Conservation (phyloP, 2,797 vertebrate species). For the Eulemur rubriventer region DNA sequence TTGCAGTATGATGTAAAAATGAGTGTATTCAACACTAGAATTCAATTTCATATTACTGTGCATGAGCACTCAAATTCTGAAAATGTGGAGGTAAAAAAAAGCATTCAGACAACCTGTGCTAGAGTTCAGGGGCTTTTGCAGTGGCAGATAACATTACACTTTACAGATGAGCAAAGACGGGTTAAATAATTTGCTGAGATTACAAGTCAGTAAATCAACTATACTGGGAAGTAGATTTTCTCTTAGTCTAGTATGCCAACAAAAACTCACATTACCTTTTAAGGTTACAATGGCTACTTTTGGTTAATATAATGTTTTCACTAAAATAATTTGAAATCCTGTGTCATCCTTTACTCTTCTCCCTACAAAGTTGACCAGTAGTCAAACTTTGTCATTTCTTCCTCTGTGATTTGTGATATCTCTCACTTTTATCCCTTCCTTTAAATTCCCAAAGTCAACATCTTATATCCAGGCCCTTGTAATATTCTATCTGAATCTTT, state of each 20-base stretch:
- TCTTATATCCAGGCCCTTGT: background rate
- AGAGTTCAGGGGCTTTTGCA: background rate
- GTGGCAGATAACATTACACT: slow-evolving; percentile 16
- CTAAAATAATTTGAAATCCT: slow-evolving; percentile 40
- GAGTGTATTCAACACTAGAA: background rate
- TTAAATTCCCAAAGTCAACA: slow-evolving; percentile 15
- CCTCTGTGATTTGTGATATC: background rate
- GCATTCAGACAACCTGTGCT: background rate
- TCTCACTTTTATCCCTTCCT: slow-evolving; percentile 9
- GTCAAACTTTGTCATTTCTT: slow-evolving; percentile 24
- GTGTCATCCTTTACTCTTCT: slow-evolving; percentile 4
- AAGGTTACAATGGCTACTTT: background rate
- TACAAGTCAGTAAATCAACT: slow-evolving; percentile 6
- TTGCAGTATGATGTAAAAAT: background rate
- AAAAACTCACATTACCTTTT: slow-evolving; percentile 29
- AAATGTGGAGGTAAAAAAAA: background rate
- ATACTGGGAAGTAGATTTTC: background rate
- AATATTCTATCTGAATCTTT: background rate
- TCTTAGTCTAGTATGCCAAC: background rate
- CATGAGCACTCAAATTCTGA: background rate
- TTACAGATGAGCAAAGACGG: slow-evolving; percentile 28
- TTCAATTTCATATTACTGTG: slow-evolving; percentile 24
- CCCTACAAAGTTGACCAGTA: background rate
- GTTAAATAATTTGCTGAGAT: slow-evolving; percentile 39
- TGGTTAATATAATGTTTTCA: background rate